Evolutionary conservation across 2,888 invertebrate species (phyloP), one percentile per base, ranked within the genome.

Genomic region (Diabrotica balteata): DNA sequence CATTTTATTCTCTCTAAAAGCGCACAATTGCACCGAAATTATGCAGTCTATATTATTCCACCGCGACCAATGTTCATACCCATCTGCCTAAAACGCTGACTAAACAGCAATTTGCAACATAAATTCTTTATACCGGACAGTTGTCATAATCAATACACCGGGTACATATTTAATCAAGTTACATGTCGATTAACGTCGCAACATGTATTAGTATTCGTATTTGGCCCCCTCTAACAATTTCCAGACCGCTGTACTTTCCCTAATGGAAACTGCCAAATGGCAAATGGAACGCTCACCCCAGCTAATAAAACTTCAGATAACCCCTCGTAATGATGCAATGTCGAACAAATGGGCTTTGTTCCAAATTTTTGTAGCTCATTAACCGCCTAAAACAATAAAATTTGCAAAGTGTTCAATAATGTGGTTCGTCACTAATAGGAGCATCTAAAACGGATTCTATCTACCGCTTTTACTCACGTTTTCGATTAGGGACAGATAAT

Each of bases 91-190:
- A 44, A 57, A 17, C 9, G 45, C 9, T 8, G 11, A 17, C 7
- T 57, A 57, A 44, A 45, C 7, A 45, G 3, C 55, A 57, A 57
- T 57, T 57, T 57, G 55, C 9, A 17, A 57, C 17, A 45, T 11
- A 8, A 11, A 7, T 45, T 8, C 52, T 45, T 46, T 58, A 51
- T 50, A 50, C 44, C 44, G 43, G 63, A 63, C 63, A 63, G 57
- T 57, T 58, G 58, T 59, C 58, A 64, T 64, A 59, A 58, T 59
- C 58, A 64, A 58, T 64, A 52, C n/a, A 58, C 43, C 58, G 32
- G 52, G 64, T 64, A 59, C 64, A 59, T 64, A 64, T 64, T 64
- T 55, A 64, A 64, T 64, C 64, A 58, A 59, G 64, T 64, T 64
- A 64, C 64, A 64, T 46, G 64, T 64, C 64, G 64, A 64, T 64